Conservation (phyloP, 2,888 invertebrate species). For the Pollenia griseotomentosa region DNA sequence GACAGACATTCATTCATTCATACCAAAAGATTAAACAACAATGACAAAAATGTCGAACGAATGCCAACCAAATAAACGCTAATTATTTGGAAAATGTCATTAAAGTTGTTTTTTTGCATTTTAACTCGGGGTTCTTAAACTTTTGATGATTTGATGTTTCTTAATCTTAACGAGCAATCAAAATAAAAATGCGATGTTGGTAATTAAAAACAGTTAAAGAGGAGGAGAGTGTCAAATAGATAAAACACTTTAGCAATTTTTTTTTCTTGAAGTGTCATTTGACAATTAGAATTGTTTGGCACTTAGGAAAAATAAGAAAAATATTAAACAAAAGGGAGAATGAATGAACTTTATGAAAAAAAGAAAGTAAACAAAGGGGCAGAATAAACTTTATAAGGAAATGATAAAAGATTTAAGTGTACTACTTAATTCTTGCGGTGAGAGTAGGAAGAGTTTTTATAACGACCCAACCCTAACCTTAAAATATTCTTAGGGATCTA, state of each 20-base stretch:
- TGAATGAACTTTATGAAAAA: too few species aligned
- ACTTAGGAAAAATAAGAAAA: background rate
- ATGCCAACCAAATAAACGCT: background rate
- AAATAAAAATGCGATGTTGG: background rate
- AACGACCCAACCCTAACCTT: too few species aligned
- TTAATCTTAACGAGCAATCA: conserved; percentile 20
- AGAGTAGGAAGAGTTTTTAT: too few species aligned
- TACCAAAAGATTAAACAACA: conserved; percentile 16
- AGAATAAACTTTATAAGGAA: too few species aligned
- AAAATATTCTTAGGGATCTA: too few species aligned
- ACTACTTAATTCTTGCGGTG: too few species aligned
- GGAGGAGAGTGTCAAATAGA: background rate
- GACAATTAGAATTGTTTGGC: background rate
- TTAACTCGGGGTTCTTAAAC: background rate
- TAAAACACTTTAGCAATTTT: background rate
- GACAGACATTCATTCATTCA: background rate
- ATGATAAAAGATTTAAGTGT: too few species aligned
- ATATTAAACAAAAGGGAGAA: too few species aligned
- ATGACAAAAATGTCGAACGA: background rate
- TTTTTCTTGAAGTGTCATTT: background rate
- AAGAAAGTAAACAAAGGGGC: too few species aligned
- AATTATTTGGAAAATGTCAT: conserved; percentile 26
- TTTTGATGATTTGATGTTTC: background rate
- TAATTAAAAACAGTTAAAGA: background rate
- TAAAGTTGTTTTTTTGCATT: background rate